These are phyloP conservation scores for Stegastes partitus DNA, from an alignment of 2,113 vertebrate genomes.

Conservation along the genomic window DNA sequence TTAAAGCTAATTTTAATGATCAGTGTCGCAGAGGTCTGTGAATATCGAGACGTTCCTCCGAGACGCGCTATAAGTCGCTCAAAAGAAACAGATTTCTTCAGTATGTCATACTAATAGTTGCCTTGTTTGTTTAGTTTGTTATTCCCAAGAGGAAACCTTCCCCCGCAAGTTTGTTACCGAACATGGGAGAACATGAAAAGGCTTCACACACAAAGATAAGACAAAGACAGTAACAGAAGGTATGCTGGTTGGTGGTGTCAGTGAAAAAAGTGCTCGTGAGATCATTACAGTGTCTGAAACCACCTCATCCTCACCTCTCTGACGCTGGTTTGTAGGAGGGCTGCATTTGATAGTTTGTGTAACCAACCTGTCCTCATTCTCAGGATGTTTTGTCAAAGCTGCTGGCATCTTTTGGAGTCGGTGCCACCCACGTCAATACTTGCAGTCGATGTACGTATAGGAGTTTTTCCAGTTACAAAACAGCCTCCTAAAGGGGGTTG, in stretches of 20 bases:
- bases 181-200: not conserved
- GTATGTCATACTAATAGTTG: not conserved
- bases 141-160: not conserved
- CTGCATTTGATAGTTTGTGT: not conserved
- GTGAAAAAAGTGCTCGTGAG: not conserved
- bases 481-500: no score
- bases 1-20: not conserved
- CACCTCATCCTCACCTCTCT: not conserved
- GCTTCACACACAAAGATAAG: not conserved
- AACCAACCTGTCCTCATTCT: no score
- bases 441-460: no score
- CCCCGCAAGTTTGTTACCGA: not conserved
- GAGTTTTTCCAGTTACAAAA: no score
- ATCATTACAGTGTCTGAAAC: not conserved
- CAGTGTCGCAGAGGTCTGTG: not conserved
- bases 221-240: not conserved
- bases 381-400: no score
- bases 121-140: not conserved
- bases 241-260: not conserved
- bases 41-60: not conserved
- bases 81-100: not conserved
- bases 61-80: not conserved
- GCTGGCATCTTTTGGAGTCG: no score
- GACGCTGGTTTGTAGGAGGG: not conserved
- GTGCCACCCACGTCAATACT: no score